A percentile compares a stretch with the other conserved stretches of the same genome.
Conservation (phyloP, 2,797 vertebrate genomes). For the Catostomus latipinnis region DNA sequence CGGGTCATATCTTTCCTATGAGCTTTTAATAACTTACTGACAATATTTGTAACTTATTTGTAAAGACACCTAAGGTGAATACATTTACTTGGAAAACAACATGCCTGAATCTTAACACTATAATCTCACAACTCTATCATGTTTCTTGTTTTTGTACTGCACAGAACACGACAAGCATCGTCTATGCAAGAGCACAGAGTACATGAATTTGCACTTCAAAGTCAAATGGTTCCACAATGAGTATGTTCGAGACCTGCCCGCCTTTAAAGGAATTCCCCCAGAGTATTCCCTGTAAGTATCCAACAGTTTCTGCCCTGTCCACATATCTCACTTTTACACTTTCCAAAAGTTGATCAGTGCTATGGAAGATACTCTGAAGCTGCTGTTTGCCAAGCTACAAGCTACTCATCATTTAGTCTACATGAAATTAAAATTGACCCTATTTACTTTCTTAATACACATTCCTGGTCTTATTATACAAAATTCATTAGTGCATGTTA, state of each 20-base stretch:
- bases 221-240: constrained; percentile 99
- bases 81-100: not conserved
- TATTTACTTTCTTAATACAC: no score
- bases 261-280: constrained; percentile 90
- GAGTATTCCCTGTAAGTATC: constrained; percentile 96
- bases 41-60: no score
- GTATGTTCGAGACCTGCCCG: constrained; percentile 91
- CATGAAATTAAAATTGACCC: no score
- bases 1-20: no score
- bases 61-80: not conserved
- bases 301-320: not conserved
- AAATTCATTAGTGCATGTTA: no score
- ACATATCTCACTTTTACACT: not conserved
- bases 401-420: no score
- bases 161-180: constrained; percentile 96
- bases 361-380: no score
- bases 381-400: no score
- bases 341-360: no score
- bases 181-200: constrained; percentile 99
- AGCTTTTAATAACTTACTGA: no score
- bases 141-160: constrained; percentile 75
- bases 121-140: constrained; percentile 34
- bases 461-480: no score
- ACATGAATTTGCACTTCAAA: constrained; percentile 99
- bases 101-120: not conserved